Evolutionary conservation across 2,113 vertebrate genomes (phyloP).

Genomic region (Xerus inauris): DNA sequence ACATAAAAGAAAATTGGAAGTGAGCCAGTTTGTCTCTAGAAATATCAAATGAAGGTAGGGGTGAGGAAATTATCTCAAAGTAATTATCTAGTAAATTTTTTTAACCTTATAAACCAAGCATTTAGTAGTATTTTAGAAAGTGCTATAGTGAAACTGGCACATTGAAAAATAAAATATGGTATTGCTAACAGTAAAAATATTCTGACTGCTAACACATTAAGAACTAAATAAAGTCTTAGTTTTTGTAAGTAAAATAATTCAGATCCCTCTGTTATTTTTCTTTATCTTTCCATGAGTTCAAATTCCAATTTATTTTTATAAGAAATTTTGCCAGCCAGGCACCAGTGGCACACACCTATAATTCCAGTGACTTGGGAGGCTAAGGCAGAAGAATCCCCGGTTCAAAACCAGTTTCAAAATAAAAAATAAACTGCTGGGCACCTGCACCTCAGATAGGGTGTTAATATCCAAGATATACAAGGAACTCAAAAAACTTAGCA

Average conservation of each 20-base stretch:
- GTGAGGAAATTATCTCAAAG: constrained; percentile 64
- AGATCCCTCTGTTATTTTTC: constrained; percentile 16
- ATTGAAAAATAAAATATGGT: constrained; percentile 28
- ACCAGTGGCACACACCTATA: too few relatives aligned
- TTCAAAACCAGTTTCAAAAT: too few relatives aligned
- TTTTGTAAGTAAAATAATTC: constrained; percentile 54
- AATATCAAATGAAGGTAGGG: constrained; percentile 25
- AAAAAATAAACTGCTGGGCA: too few relatives aligned
- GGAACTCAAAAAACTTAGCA: too few relatives aligned
- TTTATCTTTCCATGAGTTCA: constrained; percentile 42
- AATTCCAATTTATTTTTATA: constrained; percentile 66
- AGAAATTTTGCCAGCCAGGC: neutral
- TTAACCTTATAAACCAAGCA: constrained; percentile 44
- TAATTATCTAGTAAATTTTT: constrained; percentile 56
- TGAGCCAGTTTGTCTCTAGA: neutral
- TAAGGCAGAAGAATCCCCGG: too few relatives aligned
- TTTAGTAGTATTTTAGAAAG: constrained; percentile 58
- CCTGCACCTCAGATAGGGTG: too few relatives aligned
- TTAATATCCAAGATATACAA: too few relatives aligned
- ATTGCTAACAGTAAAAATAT: constrained; percentile 23
- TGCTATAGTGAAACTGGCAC: constrained; percentile 27
- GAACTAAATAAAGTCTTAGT: neutral
- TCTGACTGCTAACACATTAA: constrained; percentile 16
- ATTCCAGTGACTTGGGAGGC: too few relatives aligned
- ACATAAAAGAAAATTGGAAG: constrained; percentile 25